Conservation (phyloP, 1,140 invertebrate genomes). For the Cecropterus lyciades region DNA sequence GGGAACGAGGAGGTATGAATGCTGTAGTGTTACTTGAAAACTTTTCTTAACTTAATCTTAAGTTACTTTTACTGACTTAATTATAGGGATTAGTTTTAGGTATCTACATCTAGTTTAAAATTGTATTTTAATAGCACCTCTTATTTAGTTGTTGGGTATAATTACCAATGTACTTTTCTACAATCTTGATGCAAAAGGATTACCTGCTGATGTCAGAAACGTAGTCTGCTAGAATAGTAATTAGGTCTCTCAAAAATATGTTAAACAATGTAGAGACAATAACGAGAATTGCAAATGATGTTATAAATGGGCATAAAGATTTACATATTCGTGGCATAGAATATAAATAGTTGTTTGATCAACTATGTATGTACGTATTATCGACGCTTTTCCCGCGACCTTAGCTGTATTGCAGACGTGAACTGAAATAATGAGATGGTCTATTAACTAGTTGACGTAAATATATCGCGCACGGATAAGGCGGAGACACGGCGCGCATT, state of each 20-base stretch:
- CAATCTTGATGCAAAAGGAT: too few relatives aligned
- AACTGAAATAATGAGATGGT: conserved; percentile 72
- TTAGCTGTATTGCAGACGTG: conserved; percentile 72
- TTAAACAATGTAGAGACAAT: conserved; percentile 8
- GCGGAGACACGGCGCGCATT: conserved; percentile 22
- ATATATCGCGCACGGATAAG: conserved; percentile 58
- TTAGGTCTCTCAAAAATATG: conserved; percentile 2
- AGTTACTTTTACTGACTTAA: too few relatives aligned
- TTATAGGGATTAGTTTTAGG: too few relatives aligned
- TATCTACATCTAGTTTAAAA: too few relatives aligned
- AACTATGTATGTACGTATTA: conserved; percentile 50
- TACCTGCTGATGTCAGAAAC: too few relatives aligned
- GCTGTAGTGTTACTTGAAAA: not conserved
- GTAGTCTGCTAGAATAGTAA: not conserved
- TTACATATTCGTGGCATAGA: conserved; percentile 52
- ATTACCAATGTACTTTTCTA: too few relatives aligned
- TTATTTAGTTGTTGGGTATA: too few relatives aligned
- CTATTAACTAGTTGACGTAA: conserved; percentile 72
- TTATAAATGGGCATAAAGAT: conserved; percentile 44
- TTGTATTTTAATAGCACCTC: too few relatives aligned
- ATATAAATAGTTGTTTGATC: conserved; percentile 53
- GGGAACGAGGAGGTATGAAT: not conserved
- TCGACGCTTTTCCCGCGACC: conserved; percentile 66
- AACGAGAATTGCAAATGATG: conserved; percentile 22
- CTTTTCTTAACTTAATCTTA: too few relatives aligned